A percentile compares a stretch with the other conserved stretches of the same genome.
These are phyloP conservation scores for Cybosia mesomella DNA, from an alignment of 2,888 invertebrate species.

Conservation along the genomic window DNA sequence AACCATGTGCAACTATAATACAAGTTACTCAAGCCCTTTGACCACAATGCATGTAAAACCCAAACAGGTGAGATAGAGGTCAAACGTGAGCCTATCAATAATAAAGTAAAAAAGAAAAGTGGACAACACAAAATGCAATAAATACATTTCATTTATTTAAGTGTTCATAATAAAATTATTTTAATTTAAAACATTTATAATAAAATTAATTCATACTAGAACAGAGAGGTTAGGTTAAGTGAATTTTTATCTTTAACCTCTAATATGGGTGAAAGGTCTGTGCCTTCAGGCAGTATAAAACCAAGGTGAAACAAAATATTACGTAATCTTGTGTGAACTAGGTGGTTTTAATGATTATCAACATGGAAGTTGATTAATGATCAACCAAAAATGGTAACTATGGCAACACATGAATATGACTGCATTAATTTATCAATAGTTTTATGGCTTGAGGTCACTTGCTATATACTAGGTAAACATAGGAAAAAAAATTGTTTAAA, in stretches of 20 bases:
- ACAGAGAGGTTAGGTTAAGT: no score
- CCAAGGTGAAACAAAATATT: neutral
- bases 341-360: neutral
- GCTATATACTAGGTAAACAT: neutral
- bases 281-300: neutral
- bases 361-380: neutral
- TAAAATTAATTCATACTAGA: neutral
- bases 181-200: no score
- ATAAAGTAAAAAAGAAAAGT: no score
- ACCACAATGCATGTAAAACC: neutral
- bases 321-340: neutral
- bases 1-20: neutral
- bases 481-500: neutral
- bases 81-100: no score
- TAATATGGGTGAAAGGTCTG: neutral
- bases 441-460: neutral
- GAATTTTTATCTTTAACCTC: conserved; percentile 3
- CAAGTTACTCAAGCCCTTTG: neutral
- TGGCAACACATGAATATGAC: conserved; percentile 1
- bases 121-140: no score
- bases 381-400: neutral
- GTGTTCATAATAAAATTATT: neutral
- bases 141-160: no score
- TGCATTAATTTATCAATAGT: neutral
- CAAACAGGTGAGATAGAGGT: neutral